Evolutionary conservation across 35 echinoderm and acorn worm genomes (phyloP).

Genomic region (Nesometra sesokonis): DNA sequence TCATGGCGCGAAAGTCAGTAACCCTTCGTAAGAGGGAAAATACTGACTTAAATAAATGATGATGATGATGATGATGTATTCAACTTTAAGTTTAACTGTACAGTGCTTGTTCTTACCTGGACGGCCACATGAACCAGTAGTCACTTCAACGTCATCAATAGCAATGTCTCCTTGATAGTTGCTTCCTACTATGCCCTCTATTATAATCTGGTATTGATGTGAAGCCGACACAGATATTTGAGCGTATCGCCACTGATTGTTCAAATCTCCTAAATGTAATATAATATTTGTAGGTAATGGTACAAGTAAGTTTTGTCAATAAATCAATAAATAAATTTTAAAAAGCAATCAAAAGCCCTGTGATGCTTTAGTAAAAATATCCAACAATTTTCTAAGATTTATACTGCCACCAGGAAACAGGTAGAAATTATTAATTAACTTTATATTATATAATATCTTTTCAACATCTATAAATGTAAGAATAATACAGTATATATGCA

Average conservation of each 20-base stretch:
- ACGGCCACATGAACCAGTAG: slow-evolving; percentile 34
- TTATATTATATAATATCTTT: no score
- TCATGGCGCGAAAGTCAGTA: neutral
- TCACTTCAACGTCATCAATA: slow-evolving; percentile 70
- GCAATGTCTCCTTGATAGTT: slow-evolving; percentile 49
- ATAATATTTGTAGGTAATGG: neutral
- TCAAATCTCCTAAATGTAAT: neutral
- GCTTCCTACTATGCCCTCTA: slow-evolving; percentile 59
- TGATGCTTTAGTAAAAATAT: no score
- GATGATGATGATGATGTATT: neutral
- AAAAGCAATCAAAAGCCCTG: no score
- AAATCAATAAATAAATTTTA: no score
- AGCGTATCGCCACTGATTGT: slow-evolving; percentile 52
- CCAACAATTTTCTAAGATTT: no score
- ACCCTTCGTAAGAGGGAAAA: no score
- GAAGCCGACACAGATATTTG: slow-evolving; percentile 35
- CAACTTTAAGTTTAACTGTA: neutral
- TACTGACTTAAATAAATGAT: no score
- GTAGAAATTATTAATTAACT: no score
- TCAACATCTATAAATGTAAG: no score
- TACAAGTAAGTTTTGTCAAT: no score
- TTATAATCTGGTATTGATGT: slow-evolving; percentile 50
- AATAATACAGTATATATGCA: no score
- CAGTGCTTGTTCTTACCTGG: slow-evolving; percentile 27
- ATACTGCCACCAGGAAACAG: no score